These are phyloP conservation scores for Epinephelus moara DNA, from an alignment of 2,113 vertebrate genomes.

Conservation along the genomic window DNA sequence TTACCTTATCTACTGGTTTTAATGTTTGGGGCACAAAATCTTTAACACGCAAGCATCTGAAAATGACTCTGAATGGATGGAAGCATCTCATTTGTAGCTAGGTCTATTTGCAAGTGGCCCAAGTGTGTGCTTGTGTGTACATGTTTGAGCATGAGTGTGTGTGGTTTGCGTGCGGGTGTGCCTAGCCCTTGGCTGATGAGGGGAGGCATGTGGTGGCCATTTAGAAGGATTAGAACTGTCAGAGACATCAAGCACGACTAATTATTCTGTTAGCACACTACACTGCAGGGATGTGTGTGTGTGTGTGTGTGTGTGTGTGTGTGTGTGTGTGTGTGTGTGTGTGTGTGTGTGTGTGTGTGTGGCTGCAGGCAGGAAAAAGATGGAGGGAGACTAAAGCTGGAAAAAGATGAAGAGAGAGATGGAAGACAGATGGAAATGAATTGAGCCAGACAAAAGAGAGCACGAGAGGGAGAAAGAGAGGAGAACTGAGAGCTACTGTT, in stretches of 20 bases:
- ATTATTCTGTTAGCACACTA: slow-evolving; percentile 80
- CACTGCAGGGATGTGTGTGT: slow-evolving; percentile 58
- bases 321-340: slow-evolving; percentile 35
- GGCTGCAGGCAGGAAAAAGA: slow-evolving; percentile 47
- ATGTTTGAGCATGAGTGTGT: background rate
- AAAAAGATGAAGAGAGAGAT: slow-evolving; percentile 45
- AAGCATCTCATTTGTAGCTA: slow-evolving; percentile 35
- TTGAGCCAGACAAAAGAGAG: slow-evolving; percentile 46
- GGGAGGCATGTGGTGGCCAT: slow-evolving; percentile 85
- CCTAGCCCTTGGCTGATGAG: slow-evolving; percentile 75
- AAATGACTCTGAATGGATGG: slow-evolving; percentile 38
- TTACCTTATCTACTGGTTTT: slow-evolving; percentile 9
- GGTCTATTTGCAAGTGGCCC: background rate
- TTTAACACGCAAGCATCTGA: slow-evolving; percentile 6
- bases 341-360: slow-evolving; percentile 35
- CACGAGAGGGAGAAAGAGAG: slow-evolving; percentile 13
- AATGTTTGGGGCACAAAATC: background rate
- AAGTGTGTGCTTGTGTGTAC: background rate
- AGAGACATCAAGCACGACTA: slow-evolving; percentile 83
- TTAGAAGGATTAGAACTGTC: slow-evolving; percentile 88
- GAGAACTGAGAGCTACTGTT: slow-evolving; percentile 48
- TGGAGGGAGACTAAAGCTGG: slow-evolving; percentile 44
- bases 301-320: slow-evolving; percentile 36
- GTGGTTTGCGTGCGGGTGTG: slow-evolving; percentile 53
- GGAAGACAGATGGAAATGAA: slow-evolving; percentile 67